Base-by-base conservation (phyloP, 2,888 invertebrate genomes). In the Clostera curtula region DNA sequence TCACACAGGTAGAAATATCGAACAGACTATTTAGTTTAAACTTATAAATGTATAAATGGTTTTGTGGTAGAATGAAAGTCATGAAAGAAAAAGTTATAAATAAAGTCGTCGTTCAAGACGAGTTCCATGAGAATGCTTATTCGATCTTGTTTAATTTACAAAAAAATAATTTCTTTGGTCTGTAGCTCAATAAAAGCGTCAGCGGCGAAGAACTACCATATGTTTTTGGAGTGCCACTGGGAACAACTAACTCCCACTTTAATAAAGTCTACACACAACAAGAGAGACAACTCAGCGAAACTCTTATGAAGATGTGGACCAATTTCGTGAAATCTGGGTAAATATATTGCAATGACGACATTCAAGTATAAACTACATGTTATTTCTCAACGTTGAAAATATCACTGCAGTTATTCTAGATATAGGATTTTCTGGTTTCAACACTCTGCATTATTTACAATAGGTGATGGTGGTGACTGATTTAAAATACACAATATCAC, bases 261-360 rank as follows among this genome's bases (percentile, higher is more conserved):
- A 88, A 87, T 36, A 85, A 87, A 24, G 89, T 90, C 52, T 96
- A 92, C 72, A 92, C 90, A 18, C 86, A 87, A 33, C 87, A 89
- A 31, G 96, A 96, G 72, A 88, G 87, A 55, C 84, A 92, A 24
- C 87, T 96, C 33, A 93, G 95, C 24, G 94, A 95, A 79, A 90
- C 90, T 14, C 87, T 95, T 50, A 96, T 96, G 93, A 88, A 91
- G 42, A 89, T 93, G 70, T 95, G 95, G 92, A 90, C 92, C 34
- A 96, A 96, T 75, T 96, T 96, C 56, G 95, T 93, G 2, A 92
- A 93, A 72, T 90, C 91, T 29, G 96, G 96, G 96, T 95, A 79
- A 87, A 8, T 88, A 27, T 24, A 25, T 19, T 13, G 12, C 5
- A n/a, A 12, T 23, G 9, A 10, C 9, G 4, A 4, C 11, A 3